A percentile compares a stretch with the other conserved stretches of the same genome.
These are phyloP conservation scores for Trissolcus basalis DNA, from an alignment of 1,140 invertebrate species.

Conservation along the genomic window DNA sequence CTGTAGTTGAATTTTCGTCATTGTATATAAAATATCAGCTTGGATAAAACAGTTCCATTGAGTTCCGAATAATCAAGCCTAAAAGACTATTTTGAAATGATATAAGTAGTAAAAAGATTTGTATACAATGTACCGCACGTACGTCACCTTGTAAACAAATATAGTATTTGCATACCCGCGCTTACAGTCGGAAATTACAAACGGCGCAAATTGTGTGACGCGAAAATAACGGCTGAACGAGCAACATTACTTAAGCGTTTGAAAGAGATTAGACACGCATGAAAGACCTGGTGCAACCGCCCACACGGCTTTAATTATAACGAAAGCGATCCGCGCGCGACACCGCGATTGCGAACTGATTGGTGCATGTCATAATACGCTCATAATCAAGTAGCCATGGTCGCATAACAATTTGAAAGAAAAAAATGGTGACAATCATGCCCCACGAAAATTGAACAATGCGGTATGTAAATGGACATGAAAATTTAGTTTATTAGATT, in stretches of 20 bases:
- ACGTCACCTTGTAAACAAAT: slow-evolving; percentile 26
- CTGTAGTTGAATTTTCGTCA: too few relatives aligned
- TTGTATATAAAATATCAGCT: too few relatives aligned
- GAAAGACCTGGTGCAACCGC: slow-evolving; percentile 48
- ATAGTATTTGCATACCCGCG: slow-evolving; percentile 19
- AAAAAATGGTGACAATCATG: slow-evolving; percentile 20
- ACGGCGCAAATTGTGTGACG: slow-evolving; percentile 42
- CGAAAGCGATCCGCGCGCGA: slow-evolving; percentile 49
- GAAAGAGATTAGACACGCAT: slow-evolving; percentile 59
- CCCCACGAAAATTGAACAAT: slow-evolving; percentile 38
- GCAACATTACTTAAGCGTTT: slow-evolving; percentile 50
- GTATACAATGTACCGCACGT: slow-evolving; percentile 4
- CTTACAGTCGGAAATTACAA: slow-evolving; percentile 32
- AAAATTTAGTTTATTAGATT: too few relatives aligned
- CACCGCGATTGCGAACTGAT: slow-evolving; percentile 42
- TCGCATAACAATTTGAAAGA: slow-evolving; percentile 4
- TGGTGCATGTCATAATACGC: slow-evolving; percentile 38
- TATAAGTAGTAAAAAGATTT: slow-evolving; percentile 20
- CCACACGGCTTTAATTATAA: slow-evolving; percentile 57
- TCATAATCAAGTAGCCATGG: slow-evolving; percentile 44
- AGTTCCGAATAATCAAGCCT: slow-evolving; percentile 12
- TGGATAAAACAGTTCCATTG: slow-evolving; percentile 5
- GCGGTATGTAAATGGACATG: slow-evolving; percentile 31
- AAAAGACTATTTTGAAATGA: slow-evolving; percentile 12
- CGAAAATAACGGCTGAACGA: slow-evolving; percentile 43